phyloP scores from a whole-genome alignment of 2,797 vertebrate genomes.

The Falco cherrug region DNA sequence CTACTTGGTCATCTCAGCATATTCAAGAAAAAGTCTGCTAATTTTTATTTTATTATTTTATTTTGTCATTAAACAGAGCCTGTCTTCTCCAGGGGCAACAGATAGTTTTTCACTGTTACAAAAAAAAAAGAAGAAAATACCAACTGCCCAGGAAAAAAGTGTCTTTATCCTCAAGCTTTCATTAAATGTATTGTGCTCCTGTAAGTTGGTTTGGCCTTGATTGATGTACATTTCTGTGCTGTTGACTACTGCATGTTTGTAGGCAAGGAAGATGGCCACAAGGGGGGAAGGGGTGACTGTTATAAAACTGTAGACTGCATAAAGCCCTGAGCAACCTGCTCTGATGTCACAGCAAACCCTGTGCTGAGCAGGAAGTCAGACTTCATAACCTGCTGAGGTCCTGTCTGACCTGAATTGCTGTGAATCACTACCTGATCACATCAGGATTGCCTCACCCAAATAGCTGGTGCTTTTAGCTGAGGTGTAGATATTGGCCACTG shows the following conservation, averaged over 20 bases:
- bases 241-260: background rate
- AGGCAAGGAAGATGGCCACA: background rate
- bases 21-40: background rate
- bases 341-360: background rate
- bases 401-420: background rate
- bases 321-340: background rate
- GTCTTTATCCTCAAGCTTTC: background rate
- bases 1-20: background rate
- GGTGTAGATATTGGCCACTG: background rate
- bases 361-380: background rate
- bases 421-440: background rate
- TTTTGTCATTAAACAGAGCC: background rate
- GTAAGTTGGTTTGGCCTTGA: background rate
- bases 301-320: background rate
- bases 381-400: background rate
- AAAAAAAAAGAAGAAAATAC: background rate
- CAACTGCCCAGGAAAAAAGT: background rate
- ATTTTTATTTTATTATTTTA: background rate
- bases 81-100: background rate
- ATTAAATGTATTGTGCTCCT: background rate
- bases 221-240: fast-evolving
- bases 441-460: background rate
- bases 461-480: background rate
- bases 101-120: background rate
- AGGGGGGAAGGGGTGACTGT: background rate